These are phyloP conservation scores for Rutpela maculata DNA, from an alignment of 2,888 invertebrate genomes.

Conservation along the genomic window DNA sequence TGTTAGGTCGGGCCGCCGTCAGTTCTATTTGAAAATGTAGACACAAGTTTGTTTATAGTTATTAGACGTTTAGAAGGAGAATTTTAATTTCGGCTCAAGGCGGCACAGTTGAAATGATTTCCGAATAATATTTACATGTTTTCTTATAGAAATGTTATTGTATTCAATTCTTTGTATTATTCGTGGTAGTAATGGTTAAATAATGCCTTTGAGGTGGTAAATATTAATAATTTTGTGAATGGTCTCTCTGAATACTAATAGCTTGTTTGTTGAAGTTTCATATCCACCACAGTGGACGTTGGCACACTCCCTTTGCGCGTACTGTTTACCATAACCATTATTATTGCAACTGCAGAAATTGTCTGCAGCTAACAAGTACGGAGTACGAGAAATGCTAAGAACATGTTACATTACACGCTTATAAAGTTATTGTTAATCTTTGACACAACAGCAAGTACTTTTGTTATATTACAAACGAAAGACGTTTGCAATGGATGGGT, in stretches of 20 bases:
- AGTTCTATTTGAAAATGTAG: constrained; percentile 61
- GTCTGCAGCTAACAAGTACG: no score
- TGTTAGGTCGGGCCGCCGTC: constrained; percentile 56
- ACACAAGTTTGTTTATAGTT: constrained; percentile 54
- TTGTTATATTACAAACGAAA: no score
- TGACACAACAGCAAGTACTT: no score
- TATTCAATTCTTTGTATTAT: constrained; percentile 18
- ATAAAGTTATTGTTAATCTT: no score
- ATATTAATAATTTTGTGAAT: constrained; percentile 24
- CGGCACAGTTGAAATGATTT: constrained; percentile 13
- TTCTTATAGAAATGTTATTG: constrained; percentile 25
- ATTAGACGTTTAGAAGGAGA: constrained; percentile 18
- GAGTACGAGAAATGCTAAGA: no score
- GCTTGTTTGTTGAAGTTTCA: background rate
- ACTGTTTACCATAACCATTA: background rate
- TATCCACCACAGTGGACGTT: background rate
- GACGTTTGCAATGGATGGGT: no score
- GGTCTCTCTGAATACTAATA: constrained; percentile 24
- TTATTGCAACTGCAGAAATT: background rate
- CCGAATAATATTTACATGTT: constrained; percentile 37
- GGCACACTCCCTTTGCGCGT: constrained; percentile 23
- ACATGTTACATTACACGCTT: no score
- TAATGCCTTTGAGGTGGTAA: constrained; percentile 27
- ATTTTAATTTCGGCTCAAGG: constrained; percentile 33
- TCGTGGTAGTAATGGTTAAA: constrained; percentile 27